A percentile compares a stretch with the other conserved stretches of the same genome.
phyloP scores from a whole-genome alignment of 2,797 vertebrate species.

The Vespertilio murinus region DNA sequence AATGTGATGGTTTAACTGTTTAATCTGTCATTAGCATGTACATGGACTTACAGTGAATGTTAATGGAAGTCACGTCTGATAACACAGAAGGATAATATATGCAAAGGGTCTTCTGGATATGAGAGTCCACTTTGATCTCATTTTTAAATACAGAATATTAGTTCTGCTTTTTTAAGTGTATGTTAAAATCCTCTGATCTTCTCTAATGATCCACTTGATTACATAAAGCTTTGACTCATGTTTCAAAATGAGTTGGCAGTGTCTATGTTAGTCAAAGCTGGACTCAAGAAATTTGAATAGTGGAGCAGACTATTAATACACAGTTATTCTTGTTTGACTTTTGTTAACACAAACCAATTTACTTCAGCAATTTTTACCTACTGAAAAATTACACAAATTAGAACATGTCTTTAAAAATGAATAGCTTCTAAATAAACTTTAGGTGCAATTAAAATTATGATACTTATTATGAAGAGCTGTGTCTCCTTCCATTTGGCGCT shows the following conservation, averaged over 20 bases:
- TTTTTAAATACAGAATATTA: slow-evolving; percentile 19
- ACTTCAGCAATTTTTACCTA: slow-evolving; percentile 56
- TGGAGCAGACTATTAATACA: slow-evolving; percentile 20
- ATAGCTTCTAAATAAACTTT: slow-evolving; percentile 65
- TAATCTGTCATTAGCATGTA: neutral
- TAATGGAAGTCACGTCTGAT: neutral
- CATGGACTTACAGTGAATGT: neutral
- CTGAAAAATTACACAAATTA: slow-evolving; percentile 50
- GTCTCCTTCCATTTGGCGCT: slow-evolving; percentile 45
- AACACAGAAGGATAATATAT: neutral
- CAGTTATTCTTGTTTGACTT: slow-evolving; percentile 27
- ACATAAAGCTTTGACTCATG: neutral
- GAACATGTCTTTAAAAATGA: slow-evolving; percentile 47
- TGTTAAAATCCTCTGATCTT: slow-evolving; percentile 46
- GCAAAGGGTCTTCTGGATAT: neutral
- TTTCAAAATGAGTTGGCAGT: neutral
- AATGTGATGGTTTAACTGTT: neutral
- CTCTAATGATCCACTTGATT: slow-evolving; percentile 56
- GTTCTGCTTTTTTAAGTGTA: slow-evolving; percentile 44
- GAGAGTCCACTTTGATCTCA: slow-evolving; percentile 54
- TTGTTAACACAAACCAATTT: slow-evolving; percentile 56
- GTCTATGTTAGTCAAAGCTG: neutral
- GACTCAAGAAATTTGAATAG: neutral
- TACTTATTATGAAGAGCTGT: slow-evolving; percentile 48
- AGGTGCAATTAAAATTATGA: slow-evolving; percentile 62